Evolutionary conservation across 2,113 vertebrate species (phyloP).

Genomic region (Spea multiplicata): DNA sequence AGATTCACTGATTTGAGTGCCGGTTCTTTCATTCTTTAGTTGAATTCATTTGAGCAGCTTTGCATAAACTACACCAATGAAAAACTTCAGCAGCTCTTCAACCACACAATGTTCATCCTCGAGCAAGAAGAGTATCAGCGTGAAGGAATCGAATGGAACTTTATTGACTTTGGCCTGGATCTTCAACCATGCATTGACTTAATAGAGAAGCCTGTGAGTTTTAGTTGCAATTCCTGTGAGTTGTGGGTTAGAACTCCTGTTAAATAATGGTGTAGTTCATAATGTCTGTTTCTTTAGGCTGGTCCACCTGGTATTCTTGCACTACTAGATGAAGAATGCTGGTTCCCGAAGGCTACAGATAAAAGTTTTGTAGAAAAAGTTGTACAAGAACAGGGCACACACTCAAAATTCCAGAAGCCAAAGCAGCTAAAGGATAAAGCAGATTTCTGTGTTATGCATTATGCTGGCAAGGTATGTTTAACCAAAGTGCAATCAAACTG

Average conservation of each 20-base stretch:
- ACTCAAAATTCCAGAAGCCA: conserved; percentile 94
- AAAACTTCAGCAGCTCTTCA: conserved; percentile 87
- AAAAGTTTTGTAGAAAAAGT: conserved; percentile 98
- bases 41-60: conserved; percentile 92
- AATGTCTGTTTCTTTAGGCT: conserved; percentile 66
- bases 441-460: conserved; percentile 96
- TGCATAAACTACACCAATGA: conserved; percentile 90
- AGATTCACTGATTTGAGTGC: too few relatives aligned
- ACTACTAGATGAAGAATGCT: conserved; percentile 95
- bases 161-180: conserved; percentile 88
- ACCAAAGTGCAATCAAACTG: too few relatives aligned
- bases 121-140: conserved; percentile 90
- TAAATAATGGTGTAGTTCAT: neutral
- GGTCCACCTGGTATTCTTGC: conserved; percentile 93
- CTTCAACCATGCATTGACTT: conserved; percentile 89
- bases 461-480: conserved; percentile 86
- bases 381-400: conserved; percentile 89
- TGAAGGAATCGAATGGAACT: conserved; percentile 92
- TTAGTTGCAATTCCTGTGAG: neutral
- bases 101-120: conserved; percentile 92
- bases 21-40: conserved; percentile 59
- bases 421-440: conserved; percentile 98
- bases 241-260: neutral
- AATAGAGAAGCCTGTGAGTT: conserved; percentile 90
- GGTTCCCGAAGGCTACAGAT: conserved; percentile 98